Conservation (phyloP, 2,888 invertebrate genomes). For the Notodonta ziczac region DNA sequence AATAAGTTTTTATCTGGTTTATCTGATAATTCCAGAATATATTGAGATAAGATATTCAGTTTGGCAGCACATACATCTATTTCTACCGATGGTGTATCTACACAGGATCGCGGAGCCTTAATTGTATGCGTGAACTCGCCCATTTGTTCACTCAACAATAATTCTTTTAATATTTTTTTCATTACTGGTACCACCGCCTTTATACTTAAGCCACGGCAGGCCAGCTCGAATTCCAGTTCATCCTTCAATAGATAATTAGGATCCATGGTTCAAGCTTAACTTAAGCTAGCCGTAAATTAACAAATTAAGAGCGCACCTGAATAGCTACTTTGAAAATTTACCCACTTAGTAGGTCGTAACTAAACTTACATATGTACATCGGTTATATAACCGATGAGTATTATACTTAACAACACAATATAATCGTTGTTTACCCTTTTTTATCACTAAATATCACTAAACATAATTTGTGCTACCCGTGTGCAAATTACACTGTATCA, state of each 20-base stretch:
- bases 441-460: background rate
- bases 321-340: background rate
- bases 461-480: background rate
- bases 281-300: too few species aligned
- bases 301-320: too few species aligned
- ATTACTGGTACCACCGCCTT: constrained; percentile 1
- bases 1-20: constrained; percentile 9
- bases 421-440: background rate
- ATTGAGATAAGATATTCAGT: constrained; percentile 6
- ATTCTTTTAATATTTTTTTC: constrained; percentile 3
- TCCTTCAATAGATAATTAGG: constrained; percentile 1
- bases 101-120: background rate
- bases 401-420: too few species aligned
- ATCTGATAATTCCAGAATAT: constrained; percentile 5
- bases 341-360: too few species aligned
- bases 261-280: background rate
- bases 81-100: constrained; percentile 2
- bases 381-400: too few species aligned
- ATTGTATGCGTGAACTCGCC: constrained; percentile 2
- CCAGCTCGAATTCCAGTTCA: constrained; percentile 8
- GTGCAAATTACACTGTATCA: background rate
- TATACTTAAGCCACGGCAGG: constrained; percentile 5
- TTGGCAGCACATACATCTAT: constrained; percentile 2
- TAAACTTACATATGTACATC: too few species aligned
- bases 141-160: constrained; percentile 6